Evolutionary conservation across 37 sponge, comb jelly and placozoan species (phyloP).

Genomic region (Hormiphora californensis): DNA sequence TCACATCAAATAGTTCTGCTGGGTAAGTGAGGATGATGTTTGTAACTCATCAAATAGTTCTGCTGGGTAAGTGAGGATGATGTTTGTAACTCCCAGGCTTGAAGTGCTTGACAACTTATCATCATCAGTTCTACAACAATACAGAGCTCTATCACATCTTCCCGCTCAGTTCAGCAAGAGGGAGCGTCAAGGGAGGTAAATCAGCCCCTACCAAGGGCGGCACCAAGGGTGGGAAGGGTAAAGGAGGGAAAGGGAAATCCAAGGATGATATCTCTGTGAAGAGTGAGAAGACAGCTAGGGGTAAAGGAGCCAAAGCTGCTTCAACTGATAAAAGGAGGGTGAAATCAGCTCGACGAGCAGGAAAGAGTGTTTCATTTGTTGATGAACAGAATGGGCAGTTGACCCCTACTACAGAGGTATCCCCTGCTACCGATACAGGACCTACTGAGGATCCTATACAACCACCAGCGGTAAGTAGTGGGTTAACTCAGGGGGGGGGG

Average conservation of each 20-base stretch:
- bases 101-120: neutral
- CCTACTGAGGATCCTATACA: constrained; percentile 42
- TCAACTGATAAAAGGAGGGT: constrained; percentile 20
- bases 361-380: constrained; percentile 37
- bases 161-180: too few relatives aligned
- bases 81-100: neutral
- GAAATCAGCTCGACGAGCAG: constrained; percentile 32
- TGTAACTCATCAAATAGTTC: neutral
- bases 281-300: constrained; percentile 35
- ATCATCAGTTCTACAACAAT: too few relatives aligned
- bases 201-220: too few relatives aligned
- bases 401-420: neutral
- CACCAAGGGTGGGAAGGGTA: neutral
- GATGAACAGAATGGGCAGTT: too few relatives aligned
- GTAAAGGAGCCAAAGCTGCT: neutral
- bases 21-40: neutral
- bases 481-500: too few relatives aligned
- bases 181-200: too few relatives aligned
- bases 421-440: neutral
- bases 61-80: neutral
- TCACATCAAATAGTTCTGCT: neutral
- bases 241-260: constrained; percentile 31
- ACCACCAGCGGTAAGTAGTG: too few relatives aligned
- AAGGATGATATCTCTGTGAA: constrained; percentile 52
- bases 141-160: too few relatives aligned